Base-by-base conservation (phyloP, 2,113 vertebrate genomes). In the Peromyscus polionotus region DNA sequence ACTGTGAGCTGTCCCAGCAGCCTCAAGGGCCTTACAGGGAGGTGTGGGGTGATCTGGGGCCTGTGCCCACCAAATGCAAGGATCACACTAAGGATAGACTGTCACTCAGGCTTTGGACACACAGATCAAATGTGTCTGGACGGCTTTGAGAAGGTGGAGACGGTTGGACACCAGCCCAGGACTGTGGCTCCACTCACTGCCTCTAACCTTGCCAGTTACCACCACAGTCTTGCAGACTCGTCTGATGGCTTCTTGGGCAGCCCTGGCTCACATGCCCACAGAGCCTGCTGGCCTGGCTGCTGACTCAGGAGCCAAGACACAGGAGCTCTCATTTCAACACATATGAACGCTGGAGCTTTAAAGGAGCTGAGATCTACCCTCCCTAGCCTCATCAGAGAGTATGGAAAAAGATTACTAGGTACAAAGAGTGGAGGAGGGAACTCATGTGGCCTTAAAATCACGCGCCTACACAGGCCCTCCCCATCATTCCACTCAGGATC, bases 111-210 rank as follows among this genome's bases (percentile, higher is more conserved):
- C 67, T 70, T 26, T 6, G 68, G n/a, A 68, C 9, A 75, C 67
- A 36, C 2, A 0, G 73, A 39, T 13, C 65, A 28, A 28, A 36
- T 14, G 76, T 90, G 91, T 22, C 9, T 7, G 0, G 83, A 48
- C 95, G 88, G 93, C 92, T 81, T 22, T 28, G 92, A 98, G 96
- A 96, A 90, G 95, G 81, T 73, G 90, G 93, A 88, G 91, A 91
- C 93, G 96, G 97, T 1, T 1, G 22, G 88, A 54, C 1, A 7
- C 1, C 7, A 28, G 96, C 97, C 95, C 80, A 11, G 89, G 84
- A 93, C 85, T 5, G 31, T 26, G 36, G 19, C 33, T 10, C 24
- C 67, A 72, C 5, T 24, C 11, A 2, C 65, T 51, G 20, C 33
- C 20, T 36, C 65, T 7, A 51, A 22, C 19, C 45, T 80, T 17